phyloP scores from a whole-genome alignment of 2,888 invertebrate genomes.

The Leptarthrus brevirostris region DNA sequence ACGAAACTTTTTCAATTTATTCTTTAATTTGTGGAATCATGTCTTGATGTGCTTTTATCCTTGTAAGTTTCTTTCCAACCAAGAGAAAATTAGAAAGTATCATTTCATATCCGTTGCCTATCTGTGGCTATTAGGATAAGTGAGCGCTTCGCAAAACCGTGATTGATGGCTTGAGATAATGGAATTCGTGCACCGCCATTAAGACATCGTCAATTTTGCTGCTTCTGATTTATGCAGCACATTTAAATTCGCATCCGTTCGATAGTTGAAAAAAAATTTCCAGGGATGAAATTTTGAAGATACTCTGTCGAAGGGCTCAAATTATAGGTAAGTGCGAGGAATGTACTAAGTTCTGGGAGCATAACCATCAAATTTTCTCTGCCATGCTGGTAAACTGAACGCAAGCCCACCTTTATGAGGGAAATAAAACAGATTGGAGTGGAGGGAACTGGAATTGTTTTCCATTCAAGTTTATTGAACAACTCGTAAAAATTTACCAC shows the following conservation, averaged over 20 bases:
- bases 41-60: conserved; percentile 35
- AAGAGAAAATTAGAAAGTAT: conserved; percentile 15
- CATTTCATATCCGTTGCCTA: conserved; percentile 1
- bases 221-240: neutral
- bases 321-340: neutral
- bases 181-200: conserved; percentile 19
- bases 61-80: neutral
- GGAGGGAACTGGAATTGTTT: conserved; percentile 19
- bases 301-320: neutral
- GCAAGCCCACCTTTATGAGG: neutral
- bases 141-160: neutral
- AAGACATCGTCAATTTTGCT: conserved; percentile 4
- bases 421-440: conserved; percentile 21
- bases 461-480: conserved; percentile 44
- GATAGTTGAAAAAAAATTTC: neutral
- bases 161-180: conserved; percentile 35
- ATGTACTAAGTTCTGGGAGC: conserved; percentile 6
- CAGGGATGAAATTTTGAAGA: neutral
- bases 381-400: neutral
- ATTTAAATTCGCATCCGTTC: neutral
- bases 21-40: conserved; percentile 46
- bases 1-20: conserved; percentile 47
- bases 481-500: conserved; percentile 46
- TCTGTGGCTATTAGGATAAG: neutral
- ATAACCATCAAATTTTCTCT: neutral